These are phyloP conservation scores for Sinocyclocheilus rhinocerous DNA, from an alignment of 2,113 vertebrate species.

Conservation along the genomic window DNA sequence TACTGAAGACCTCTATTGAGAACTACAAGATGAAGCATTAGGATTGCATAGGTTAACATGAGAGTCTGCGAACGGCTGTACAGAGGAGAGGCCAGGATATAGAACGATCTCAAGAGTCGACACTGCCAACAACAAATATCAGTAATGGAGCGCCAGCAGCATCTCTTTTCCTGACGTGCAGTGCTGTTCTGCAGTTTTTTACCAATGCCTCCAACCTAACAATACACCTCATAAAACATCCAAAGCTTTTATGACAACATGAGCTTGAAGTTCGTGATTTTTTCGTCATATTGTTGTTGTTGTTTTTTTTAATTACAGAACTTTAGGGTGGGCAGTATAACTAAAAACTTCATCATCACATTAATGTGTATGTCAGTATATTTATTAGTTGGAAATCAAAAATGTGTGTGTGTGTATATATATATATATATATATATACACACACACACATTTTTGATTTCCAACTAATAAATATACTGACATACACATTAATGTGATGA, in stretches of 20 bases:
- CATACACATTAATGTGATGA: neutral
- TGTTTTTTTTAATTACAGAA: neutral
- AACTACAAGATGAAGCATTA: constrained; percentile 61
- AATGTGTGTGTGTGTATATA: too few relatives aligned
- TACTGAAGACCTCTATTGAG: constrained; percentile 55
- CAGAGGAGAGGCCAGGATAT: constrained; percentile 47
- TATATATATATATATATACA: too few relatives aligned
- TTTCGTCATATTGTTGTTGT: neutral
- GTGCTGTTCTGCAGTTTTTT: neutral
- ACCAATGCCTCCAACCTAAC: neutral
- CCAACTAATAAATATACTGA: neutral
- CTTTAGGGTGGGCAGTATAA: neutral
- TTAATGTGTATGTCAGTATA: neutral
- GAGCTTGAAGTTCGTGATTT: neutral
- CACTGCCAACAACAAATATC: constrained; percentile 3
- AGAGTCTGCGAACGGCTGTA: constrained; percentile 64
- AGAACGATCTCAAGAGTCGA: constrained; percentile 14
- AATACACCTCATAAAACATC: neutral
- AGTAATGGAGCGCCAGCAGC: constrained; percentile 4
- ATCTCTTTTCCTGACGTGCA: neutral
- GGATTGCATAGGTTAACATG: constrained; percentile 77
- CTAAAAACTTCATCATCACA: neutral
- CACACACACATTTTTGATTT: neutral
- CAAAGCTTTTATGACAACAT: neutral
- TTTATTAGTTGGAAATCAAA: neutral